phyloP scores from a whole-genome alignment of 2,113 vertebrate genomes.

The Synchiropus splendidus region DNA sequence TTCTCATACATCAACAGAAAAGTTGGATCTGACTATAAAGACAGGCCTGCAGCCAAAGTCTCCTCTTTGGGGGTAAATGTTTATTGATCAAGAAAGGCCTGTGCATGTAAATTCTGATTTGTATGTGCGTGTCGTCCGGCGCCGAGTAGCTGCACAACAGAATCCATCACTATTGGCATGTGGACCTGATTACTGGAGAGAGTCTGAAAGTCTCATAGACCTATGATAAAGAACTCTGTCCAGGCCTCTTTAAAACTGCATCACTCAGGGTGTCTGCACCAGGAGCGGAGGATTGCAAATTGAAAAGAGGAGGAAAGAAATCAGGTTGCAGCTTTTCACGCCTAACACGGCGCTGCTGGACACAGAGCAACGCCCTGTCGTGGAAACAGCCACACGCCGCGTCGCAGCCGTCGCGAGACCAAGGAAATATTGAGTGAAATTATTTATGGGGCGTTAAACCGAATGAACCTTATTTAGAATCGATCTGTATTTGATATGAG shows the following conservation, averaged over 20 bases:
- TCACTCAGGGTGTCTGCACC: conserved; percentile 58
- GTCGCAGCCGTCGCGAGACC: conserved; percentile 2
- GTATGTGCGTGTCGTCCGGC: conserved; percentile 42
- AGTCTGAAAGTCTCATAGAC: conserved; percentile 59
- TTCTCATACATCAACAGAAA: conserved; percentile 34
- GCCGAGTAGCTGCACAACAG: conserved; percentile 24
- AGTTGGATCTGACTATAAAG: conserved; percentile 42
- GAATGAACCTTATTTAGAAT: conserved; percentile 15
- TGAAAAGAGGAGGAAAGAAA: conserved; percentile 2
- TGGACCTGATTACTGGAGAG: conserved; percentile 63
- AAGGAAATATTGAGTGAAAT: not conserved
- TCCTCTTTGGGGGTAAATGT: conserved; percentile 55
- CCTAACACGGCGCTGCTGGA: conserved; percentile 20
- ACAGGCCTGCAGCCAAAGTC: conserved; percentile 29
- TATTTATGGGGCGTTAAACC: conserved; percentile 5
- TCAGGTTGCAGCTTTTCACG: conserved; percentile 15
- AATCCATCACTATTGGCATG: conserved; percentile 74
- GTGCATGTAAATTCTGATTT: conserved; percentile 63
- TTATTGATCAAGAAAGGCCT: conserved; percentile 61
- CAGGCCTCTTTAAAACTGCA: conserved; percentile 52
- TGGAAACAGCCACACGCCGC: not conserved
- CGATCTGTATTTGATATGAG: conserved; percentile 20
- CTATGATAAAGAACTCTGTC: conserved; percentile 65
- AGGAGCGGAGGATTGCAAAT: conserved; percentile 24
- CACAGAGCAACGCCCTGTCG: not conserved